phyloP scores from a whole-genome alignment of 2,797 vertebrate species.

The Xiphophorus birchmanni region DNA sequence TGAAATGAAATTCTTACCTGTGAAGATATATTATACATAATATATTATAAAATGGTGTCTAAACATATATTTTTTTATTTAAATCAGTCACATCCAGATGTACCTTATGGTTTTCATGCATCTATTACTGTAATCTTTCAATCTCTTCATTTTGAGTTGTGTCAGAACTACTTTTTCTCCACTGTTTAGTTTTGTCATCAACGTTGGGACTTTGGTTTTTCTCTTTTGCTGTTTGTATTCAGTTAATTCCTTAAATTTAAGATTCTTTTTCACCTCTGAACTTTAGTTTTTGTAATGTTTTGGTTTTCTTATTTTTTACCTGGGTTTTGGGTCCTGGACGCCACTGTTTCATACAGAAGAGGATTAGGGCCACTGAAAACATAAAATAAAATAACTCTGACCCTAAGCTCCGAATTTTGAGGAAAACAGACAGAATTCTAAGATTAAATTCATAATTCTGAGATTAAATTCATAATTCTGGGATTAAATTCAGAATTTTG shows the following conservation, averaged over 20 bases:
- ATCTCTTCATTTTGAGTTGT: background rate
- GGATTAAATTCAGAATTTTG: no score
- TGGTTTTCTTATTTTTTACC: background rate
- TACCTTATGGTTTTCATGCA: background rate
- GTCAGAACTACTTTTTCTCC: background rate
- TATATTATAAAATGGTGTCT: background rate
- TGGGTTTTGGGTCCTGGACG: background rate
- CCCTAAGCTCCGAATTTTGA: no score
- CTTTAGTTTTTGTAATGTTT: background rate
- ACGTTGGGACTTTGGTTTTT: background rate
- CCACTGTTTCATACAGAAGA: no score
- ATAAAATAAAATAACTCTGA: no score
- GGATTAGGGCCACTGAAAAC: no score
- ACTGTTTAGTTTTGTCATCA: background rate
- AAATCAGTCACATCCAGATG: background rate
- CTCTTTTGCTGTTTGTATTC: background rate
- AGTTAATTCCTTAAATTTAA: background rate
- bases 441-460: no score
- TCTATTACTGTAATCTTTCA: background rate
- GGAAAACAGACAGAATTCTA: no score
- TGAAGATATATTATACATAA: no score
- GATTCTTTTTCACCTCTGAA: background rate
- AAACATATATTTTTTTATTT: no score
- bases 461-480: no score
- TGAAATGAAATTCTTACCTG: no score